Evolutionary conservation across 1,140 invertebrate species (phyloP).

Genomic region (Chionoecetes opilio): DNA sequence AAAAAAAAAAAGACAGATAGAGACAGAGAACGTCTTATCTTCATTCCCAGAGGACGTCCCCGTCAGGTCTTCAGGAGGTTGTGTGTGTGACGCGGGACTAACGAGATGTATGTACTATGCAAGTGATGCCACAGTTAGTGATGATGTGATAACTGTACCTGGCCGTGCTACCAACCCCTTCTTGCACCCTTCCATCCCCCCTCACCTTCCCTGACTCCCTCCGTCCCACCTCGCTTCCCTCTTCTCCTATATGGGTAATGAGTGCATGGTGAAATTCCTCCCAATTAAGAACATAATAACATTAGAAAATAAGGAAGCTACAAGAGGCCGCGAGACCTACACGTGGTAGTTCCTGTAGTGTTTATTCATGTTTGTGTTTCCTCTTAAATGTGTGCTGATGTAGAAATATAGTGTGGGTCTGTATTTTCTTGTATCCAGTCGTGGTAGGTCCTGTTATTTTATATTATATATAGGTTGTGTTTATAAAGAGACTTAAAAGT

Average conservation of each 20-base stretch:
- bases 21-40: no score
- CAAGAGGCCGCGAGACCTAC: no score
- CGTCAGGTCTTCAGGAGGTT: not conserved
- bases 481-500: not conserved
- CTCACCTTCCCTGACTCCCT: no score
- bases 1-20: no score
- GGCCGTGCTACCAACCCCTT: no score
- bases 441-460: not conserved
- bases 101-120: constrained; percentile 5
- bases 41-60: no score
- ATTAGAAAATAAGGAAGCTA: no score
- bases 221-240: no score
- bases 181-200: no score
- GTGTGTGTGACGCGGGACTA: not conserved
- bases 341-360: no score
- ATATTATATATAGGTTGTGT: not conserved
- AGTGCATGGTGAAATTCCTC: not conserved
- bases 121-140: constrained; percentile 1
- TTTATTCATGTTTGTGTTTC: not conserved
- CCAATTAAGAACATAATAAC: no score
- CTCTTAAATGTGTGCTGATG: not conserved
- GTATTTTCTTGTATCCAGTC: not conserved
- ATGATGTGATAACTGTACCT: not conserved
- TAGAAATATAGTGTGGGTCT: not conserved
- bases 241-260: not conserved